phyloP scores from a whole-genome alignment of 2,797 vertebrate species.

The Pangasius sanitwongsei region DNA sequence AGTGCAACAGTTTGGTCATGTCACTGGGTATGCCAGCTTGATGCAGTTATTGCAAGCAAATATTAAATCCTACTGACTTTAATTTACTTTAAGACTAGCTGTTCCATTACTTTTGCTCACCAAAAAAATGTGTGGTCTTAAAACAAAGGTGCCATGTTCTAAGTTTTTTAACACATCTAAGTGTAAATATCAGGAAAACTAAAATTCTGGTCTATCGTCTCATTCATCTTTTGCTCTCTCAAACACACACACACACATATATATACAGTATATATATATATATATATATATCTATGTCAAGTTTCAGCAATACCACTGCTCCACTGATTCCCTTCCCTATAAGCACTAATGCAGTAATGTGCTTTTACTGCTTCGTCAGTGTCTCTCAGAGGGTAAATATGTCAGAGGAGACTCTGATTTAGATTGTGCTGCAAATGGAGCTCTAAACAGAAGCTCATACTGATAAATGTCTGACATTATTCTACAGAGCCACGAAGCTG shows the following conservation, averaged over 20 bases:
- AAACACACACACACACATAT: too few relatives aligned
- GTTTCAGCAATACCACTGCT: not conserved
- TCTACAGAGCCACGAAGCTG: not conserved
- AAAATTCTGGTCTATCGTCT: too few relatives aligned
- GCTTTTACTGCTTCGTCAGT: slow-evolving; percentile 38
- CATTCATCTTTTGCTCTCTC: too few relatives aligned
- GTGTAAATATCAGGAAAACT: not conserved
- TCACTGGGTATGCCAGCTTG: too few relatives aligned
- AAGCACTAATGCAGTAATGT: slow-evolving; percentile 39
- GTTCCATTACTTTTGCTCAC: not conserved
- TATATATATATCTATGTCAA: too few relatives aligned
- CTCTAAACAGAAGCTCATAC: slow-evolving; percentile 18
- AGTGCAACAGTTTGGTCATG: too few relatives aligned
- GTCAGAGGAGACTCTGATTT: slow-evolving; percentile 41
- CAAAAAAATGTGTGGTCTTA: too few relatives aligned
- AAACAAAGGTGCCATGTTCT: too few relatives aligned
- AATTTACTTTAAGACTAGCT: not conserved
- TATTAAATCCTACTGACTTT: not conserved
- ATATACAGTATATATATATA: too few relatives aligned
- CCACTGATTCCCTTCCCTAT: not conserved
- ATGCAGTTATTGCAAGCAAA: too few relatives aligned
- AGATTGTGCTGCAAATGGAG: slow-evolving; percentile 35
- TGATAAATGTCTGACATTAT: slow-evolving; percentile 38
- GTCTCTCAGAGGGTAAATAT: slow-evolving; percentile 47
- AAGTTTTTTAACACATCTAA: not conserved